A percentile compares a stretch with the other conserved stretches of the same genome.
phyloP scores from a whole-genome alignment of 1,140 invertebrate species.

The Leptopilina boulardi region DNA sequence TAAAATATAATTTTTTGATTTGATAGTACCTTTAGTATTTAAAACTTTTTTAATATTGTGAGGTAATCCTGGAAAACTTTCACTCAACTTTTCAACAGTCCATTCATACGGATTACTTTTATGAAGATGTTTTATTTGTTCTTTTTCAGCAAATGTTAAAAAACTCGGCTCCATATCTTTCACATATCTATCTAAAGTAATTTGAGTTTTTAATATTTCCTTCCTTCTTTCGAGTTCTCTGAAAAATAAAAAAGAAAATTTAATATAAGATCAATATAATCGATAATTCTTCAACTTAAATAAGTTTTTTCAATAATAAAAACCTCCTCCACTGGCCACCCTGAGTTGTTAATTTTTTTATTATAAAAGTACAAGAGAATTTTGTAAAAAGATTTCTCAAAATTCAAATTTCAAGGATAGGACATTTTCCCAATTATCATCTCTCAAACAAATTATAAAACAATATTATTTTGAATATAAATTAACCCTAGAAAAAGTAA shows the following conservation, averaged over 20 bases:
- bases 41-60: constrained; percentile 79
- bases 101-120: constrained; percentile 82
- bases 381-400: no score
- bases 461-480: no score
- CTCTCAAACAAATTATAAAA: no score
- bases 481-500: no score
- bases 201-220: constrained; percentile 75
- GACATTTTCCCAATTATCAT: no score
- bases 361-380: no score
- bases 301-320: no score
- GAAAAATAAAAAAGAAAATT: constrained; percentile 41
- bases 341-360: no score
- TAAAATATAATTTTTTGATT: constrained; percentile 75
- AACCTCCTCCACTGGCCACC: no score
- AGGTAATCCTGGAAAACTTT: constrained; percentile 87
- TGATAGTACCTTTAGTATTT: constrained; percentile 80
- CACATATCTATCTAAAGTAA: constrained; percentile 86
- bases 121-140: constrained; percentile 86
- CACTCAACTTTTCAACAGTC: constrained; percentile 83
- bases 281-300: neutral
- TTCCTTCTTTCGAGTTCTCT: constrained; percentile 67
- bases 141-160: constrained; percentile 89
- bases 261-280: constrained; percentile 26
- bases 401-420: no score
- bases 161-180: constrained; percentile 83